Percentiles rank a stretch among this genome's conserved stretches.
phyloP scores from a whole-genome alignment of 2,888 invertebrate species.

The Xylophagus ater region DNA sequence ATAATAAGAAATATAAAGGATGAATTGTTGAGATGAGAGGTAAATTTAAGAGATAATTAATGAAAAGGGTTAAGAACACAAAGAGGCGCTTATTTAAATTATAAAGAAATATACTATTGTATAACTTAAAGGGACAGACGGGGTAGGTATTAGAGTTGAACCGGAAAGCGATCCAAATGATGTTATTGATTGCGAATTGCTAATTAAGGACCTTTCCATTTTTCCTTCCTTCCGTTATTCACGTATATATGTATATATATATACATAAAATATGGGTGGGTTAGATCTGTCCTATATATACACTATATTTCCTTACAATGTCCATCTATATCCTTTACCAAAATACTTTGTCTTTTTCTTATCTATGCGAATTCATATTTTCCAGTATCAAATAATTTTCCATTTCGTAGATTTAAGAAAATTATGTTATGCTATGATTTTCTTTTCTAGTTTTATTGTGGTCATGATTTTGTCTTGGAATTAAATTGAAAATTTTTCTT shows the following conservation, averaged over 20 bases:
- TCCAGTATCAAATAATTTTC: no score
- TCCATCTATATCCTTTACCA: no score
- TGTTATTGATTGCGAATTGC: constrained; percentile 20
- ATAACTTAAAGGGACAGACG: constrained; percentile 1
- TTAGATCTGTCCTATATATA: no score
- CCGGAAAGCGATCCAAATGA: constrained; percentile 18
- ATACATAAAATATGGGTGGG: not conserved
- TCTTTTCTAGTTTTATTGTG: no score
- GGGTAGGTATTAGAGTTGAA: constrained; percentile 1
- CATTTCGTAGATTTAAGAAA: no score
- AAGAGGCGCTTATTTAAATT: constrained; percentile 15
- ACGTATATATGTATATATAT: not conserved
- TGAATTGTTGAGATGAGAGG: no score
- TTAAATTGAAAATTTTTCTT: constrained; percentile 12
- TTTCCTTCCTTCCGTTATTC: not conserved
- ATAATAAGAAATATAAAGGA: no score
- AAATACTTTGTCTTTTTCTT: no score
- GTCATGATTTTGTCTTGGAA: no score
- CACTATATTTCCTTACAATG: no score
- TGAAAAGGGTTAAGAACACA: constrained; percentile 14
- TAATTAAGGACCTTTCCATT: constrained; percentile 15
- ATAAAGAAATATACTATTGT: constrained; percentile 7
- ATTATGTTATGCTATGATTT: no score
- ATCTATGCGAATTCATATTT: no score
- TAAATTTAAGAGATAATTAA: constrained; percentile 14